Conservation (phyloP, 2,113 vertebrate species). For the Mungos mungo region DNA sequence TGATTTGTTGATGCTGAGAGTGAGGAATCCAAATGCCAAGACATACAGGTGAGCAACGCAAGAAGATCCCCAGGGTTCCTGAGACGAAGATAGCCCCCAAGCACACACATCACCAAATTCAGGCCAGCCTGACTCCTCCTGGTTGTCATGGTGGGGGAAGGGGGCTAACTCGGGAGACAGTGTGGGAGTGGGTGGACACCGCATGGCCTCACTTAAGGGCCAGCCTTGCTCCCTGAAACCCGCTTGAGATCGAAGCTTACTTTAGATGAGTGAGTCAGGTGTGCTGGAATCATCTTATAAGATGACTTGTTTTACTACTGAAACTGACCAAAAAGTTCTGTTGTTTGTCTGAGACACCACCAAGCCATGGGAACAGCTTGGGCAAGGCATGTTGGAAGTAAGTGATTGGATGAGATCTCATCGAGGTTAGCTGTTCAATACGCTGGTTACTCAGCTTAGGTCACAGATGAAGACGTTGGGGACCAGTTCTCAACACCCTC, state of each 20-base stretch:
- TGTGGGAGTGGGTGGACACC: not conserved
- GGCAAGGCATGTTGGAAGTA: not conserved
- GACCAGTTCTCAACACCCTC: too few relatives aligned
- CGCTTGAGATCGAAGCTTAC: not conserved
- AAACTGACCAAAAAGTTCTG: not conserved
- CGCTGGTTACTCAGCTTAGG: not conserved
- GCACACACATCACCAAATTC: too few relatives aligned
- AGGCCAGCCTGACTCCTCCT: not conserved
- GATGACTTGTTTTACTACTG: not conserved
- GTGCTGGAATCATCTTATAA: not conserved
- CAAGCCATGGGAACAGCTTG: not conserved
- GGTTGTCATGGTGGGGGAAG: not conserved
- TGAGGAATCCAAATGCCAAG: not conserved
- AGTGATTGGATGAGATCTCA: not conserved
- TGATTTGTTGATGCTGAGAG: not conserved
- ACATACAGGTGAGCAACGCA: not conserved
- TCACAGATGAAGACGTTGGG: not conserved
- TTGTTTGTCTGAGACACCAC: not conserved
- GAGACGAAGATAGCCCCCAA: not conserved
- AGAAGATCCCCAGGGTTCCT: not conserved
- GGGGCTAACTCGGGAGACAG: not conserved
- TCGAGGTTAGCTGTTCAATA: not conserved
- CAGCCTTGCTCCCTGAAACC: not conserved
- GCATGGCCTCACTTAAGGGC: rapidly evolving
- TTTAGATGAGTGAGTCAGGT: not conserved